These are phyloP conservation scores for Beris chalybata DNA, from an alignment of 2,888 invertebrate genomes.

Conservation along the genomic window DNA sequence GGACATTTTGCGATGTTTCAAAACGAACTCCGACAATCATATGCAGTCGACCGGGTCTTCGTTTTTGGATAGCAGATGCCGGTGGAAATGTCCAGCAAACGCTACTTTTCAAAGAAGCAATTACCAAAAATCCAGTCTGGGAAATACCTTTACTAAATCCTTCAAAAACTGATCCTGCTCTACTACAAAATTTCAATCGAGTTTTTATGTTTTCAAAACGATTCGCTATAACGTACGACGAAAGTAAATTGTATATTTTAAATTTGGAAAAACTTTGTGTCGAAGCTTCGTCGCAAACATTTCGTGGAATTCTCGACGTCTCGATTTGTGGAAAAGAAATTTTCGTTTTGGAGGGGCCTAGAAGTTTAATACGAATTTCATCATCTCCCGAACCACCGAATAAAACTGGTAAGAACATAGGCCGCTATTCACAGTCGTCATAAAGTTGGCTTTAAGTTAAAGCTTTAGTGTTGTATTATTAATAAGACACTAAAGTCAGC, in stretches of 20 bases:
- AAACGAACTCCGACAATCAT: constrained; percentile 58
- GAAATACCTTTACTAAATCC: constrained; percentile 76
- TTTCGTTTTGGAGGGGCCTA: constrained; percentile 78
- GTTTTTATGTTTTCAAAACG: constrained; percentile 70
- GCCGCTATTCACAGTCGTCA: too few species aligned
- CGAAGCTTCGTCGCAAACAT: constrained; percentile 66
- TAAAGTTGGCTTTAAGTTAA: too few species aligned
- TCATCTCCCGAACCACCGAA: constrained; percentile 67
- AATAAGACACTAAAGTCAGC: too few species aligned
- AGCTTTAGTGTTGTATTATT: too few species aligned
- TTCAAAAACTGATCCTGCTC: constrained; percentile 41
- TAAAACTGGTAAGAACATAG: constrained; percentile 57
- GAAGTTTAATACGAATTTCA: constrained; percentile 77
- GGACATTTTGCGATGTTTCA: constrained; percentile 57
- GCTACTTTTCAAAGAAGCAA: constrained; percentile 72
- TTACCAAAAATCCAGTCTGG: constrained; percentile 60
- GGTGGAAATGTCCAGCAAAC: constrained; percentile 81
- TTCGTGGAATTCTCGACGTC: constrained; percentile 58
- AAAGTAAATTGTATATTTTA: constrained; percentile 70
- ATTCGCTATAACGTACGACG: constrained; percentile 74
- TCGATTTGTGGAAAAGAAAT: constrained; percentile 63
- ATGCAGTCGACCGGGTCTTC: constrained; percentile 78
- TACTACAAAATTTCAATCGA: constrained; percentile 61
- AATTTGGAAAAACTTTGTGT: constrained; percentile 71
- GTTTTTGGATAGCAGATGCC: constrained; percentile 80